Percentiles rank a stretch among this genome's conserved stretches.
These are phyloP conservation scores for Anas platyrhynchos DNA, from an alignment of 2,113 vertebrate genomes.

Conservation along the genomic window DNA sequence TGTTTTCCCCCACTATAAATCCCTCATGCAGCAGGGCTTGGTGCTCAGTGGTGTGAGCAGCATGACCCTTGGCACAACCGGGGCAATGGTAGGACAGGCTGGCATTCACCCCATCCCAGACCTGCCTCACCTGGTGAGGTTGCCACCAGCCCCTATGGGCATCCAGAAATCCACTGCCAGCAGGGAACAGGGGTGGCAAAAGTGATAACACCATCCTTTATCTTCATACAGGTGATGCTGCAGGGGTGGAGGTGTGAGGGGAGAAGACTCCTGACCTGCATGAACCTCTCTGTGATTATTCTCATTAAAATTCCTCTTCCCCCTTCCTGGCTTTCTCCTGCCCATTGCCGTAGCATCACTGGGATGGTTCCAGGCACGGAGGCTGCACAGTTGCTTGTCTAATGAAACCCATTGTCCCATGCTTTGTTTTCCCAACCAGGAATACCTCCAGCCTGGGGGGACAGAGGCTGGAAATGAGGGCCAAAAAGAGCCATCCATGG, in stretches of 20 bases:
- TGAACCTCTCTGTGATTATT: no score
- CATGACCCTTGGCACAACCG: background rate
- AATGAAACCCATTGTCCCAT: background rate
- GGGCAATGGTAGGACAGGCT: background rate
- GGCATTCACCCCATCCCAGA: background rate
- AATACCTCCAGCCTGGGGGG: background rate
- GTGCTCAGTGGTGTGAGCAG: accelerated
- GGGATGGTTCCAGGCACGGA: background rate
- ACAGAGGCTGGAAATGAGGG: background rate
- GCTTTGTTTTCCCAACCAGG: background rate
- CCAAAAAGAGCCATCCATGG: background rate
- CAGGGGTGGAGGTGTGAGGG: background rate
- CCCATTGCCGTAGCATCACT: background rate
- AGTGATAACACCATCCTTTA: accelerated
- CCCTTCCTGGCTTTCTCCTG: background rate
- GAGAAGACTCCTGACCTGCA: background rate
- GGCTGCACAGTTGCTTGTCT: background rate
- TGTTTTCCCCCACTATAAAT: background rate
- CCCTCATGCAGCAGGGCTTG: background rate
- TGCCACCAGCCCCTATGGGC: background rate
- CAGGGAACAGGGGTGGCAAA: accelerated
- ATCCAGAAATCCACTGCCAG: background rate
- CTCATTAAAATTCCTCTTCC: background rate
- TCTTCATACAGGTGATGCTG: background rate
- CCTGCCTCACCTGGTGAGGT: background rate